Conservation (phyloP, 2,113 vertebrate genomes). For the Neogale vison region DNA sequence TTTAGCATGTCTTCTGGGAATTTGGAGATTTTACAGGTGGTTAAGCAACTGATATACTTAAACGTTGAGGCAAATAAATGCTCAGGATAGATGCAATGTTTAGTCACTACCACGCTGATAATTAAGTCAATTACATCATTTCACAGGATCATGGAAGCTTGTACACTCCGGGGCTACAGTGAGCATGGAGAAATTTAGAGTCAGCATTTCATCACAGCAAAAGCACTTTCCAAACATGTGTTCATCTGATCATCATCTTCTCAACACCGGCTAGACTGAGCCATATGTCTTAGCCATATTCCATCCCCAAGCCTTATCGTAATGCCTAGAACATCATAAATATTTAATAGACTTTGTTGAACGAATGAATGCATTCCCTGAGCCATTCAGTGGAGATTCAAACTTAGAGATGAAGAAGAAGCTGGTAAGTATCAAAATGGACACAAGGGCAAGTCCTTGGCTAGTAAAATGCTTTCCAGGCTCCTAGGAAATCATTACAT, state of each 20-base stretch:
- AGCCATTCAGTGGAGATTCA: not conserved
- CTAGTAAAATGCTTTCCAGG: not conserved
- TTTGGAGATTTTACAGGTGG: not conserved
- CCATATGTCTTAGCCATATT: not conserved
- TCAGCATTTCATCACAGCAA: not conserved
- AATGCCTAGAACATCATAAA: not conserved
- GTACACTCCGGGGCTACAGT: not conserved
- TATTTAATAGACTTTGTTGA: not conserved
- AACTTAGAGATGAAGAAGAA: not conserved
- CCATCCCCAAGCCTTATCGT: not conserved
- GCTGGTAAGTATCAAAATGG: not conserved
- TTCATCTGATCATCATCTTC: not conserved
- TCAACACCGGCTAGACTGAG: not conserved
- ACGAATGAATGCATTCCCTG: not conserved
- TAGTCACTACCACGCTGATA: not conserved
- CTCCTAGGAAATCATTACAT: not conserved
- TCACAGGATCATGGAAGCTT: not conserved
- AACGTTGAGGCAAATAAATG: slow-evolving; percentile 29
- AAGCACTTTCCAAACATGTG: slow-evolving; percentile 20
- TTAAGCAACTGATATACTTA: not conserved
- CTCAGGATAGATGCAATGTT: not conserved
- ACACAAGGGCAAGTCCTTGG: not conserved
- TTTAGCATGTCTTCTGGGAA: not conserved
- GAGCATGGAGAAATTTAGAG: not conserved
- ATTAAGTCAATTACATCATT: not conserved